These are phyloP conservation scores for Capitulum mitella DNA, from an alignment of 2,888 invertebrate species.

Conservation along the genomic window DNA sequence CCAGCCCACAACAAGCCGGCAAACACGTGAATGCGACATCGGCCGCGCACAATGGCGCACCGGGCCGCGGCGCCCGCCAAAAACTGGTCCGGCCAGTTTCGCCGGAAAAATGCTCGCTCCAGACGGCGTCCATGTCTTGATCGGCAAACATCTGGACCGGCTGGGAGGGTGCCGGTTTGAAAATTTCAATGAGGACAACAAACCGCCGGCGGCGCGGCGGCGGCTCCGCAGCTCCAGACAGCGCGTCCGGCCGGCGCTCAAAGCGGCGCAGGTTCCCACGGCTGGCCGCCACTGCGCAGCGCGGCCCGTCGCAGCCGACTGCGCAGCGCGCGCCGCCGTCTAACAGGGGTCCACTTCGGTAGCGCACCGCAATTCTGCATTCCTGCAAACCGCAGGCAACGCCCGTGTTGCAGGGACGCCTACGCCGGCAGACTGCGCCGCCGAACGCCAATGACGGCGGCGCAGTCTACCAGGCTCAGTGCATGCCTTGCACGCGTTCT, in stretches of 20 bases:
- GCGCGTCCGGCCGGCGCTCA: not conserved
- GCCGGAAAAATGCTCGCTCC: not conserved
- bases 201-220: not conserved
- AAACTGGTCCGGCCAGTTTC: not conserved
- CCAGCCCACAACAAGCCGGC: not conserved
- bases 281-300: not conserved
- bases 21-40: not conserved
- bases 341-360: too few species aligned
- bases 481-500: too few species aligned
- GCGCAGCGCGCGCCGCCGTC: not conserved
- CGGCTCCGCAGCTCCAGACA: not conserved
- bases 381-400: not conserved
- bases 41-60: not conserved
- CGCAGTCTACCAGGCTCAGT: not conserved
- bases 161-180: not conserved
- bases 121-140: slow-evolving; percentile 1
- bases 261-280: too few species aligned
- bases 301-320: not conserved
- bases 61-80: not conserved
- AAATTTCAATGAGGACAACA: slow-evolving; percentile 20
- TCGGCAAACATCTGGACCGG: not conserved
- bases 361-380: too few species aligned
- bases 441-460: not conserved
- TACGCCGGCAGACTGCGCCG: not conserved
- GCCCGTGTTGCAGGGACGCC: not conserved